Base-by-base conservation (phyloP, 2,113 vertebrate genomes). In the Boulengeromyrus knoepffleri region DNA sequence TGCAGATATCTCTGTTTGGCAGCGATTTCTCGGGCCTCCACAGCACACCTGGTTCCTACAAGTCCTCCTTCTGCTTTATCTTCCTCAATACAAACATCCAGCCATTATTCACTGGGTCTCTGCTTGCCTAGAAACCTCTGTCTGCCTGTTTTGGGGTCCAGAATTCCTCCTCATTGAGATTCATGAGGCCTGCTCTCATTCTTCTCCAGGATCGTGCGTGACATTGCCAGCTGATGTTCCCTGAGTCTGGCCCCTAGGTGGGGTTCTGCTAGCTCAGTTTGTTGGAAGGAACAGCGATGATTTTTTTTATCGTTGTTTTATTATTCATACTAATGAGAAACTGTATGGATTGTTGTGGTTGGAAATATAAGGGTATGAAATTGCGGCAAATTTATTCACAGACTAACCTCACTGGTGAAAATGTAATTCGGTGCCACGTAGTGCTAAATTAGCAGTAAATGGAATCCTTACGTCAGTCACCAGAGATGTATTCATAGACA, bases 251-350 rank as follows among this genome's bases (percentile, higher is more conserved):
- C 85, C 85, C 85, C 49, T 39, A 27, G 85, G 50, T 87, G 85
- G 85, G 85, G 50, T 87, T 88, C 39, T 39, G 80, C 85, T 58
- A 42, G 39, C 17, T 85, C 52, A n/a, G 77, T 66, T n/a, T 85
- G 24, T 89, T 58, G 50, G 80, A 80, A 56, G 39, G 52, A 21
- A 42, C n/a, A 80, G 52, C 36, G 1, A 24, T 85, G 89, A 49
- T 89, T 58, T 45, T 88, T 39, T 9, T 39, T 53, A 47, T 27
- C 21, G 36, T 88, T 66, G 36, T 85, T 89, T 85, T 85, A 10
- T 89, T 56, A 89, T 89, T 83, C 39, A 58, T 27, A 85, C 80
- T 89, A 80, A 62, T 89, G 89, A 62, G 80, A 49, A 45, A 62
- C 52, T n/a, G 77, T 84, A 84, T 66, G 56, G 56, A 56, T 39